phyloP scores from a whole-genome alignment of 2,888 invertebrate species.

The Sinopyrophorus schimmeli region DNA sequence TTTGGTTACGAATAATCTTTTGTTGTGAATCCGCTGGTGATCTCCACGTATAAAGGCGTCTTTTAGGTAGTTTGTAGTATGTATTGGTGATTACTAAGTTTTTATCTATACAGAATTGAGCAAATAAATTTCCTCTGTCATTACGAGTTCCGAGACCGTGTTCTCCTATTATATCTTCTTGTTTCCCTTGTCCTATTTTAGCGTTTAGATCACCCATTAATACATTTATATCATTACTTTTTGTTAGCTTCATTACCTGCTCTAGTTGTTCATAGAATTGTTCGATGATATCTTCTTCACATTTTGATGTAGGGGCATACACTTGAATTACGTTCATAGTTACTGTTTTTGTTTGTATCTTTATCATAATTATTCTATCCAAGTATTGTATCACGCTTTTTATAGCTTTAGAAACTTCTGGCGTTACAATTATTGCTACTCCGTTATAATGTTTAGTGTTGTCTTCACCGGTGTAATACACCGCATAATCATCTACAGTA shows the following conservation, averaged over 20 bases:
- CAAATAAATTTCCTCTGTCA: slow-evolving; percentile 16
- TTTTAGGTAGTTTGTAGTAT: slow-evolving; percentile 17
- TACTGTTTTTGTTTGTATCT: slow-evolving; percentile 6
- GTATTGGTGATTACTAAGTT: slow-evolving; percentile 22
- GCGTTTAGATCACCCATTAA: slow-evolving; percentile 18
- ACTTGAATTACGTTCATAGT: slow-evolving; percentile 4
- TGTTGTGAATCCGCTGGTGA: slow-evolving; percentile 8
- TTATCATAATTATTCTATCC: slow-evolving; percentile 22
- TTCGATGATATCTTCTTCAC: slow-evolving; percentile 18
- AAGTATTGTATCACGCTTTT: slow-evolving; percentile 10
- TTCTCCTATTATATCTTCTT: slow-evolving; percentile 14
- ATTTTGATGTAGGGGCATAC: slow-evolving; percentile 27
- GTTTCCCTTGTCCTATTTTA: slow-evolving; percentile 20
- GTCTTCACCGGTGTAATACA: slow-evolving; percentile 29
- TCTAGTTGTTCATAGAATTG: slow-evolving; percentile 17
- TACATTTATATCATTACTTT: slow-evolving; percentile 13
- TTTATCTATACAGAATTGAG: slow-evolving; percentile 19
- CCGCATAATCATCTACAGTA: slow-evolving; percentile 6
- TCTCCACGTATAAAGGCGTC: slow-evolving; percentile 19
- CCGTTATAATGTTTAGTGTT: slow-evolving; percentile 19
- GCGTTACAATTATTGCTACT: slow-evolving; percentile 15
- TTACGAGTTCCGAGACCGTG: slow-evolving; percentile 16
- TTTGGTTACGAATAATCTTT: slow-evolving; percentile 21
- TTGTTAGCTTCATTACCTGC: slow-evolving; percentile 12
- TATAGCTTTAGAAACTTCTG: slow-evolving; percentile 4